These are phyloP conservation scores for Channa striata DNA, from an alignment of 2,797 vertebrate genomes.

Conservation along the genomic window DNA sequence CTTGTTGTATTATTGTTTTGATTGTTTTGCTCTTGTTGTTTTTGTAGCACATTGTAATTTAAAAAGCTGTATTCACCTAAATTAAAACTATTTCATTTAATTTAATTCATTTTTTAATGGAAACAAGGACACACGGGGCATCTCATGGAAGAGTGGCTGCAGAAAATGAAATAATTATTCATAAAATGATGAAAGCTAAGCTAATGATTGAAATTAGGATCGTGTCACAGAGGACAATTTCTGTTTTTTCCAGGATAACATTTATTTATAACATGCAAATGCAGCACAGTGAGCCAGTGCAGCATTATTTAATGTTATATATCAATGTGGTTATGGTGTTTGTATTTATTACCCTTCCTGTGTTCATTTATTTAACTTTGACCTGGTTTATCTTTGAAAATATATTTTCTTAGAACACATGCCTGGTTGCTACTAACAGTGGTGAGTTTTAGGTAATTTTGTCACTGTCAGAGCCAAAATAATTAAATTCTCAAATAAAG, in stretches of 20 bases:
- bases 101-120: slow-evolving; percentile 1
- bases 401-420: not conserved
- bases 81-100: slow-evolving; percentile 10
- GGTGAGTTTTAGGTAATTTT: not conserved
- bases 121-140: slow-evolving; percentile 30
- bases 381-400: not conserved
- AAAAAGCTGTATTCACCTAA: not conserved
- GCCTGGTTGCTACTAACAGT: not conserved
- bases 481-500: too few species aligned
- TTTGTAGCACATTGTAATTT: not conserved
- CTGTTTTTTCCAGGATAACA: not conserved
- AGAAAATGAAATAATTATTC: slow-evolving; percentile 8
- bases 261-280: not conserved
- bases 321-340: not conserved
- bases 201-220: slow-evolving; percentile 1
- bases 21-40: slow-evolving; percentile 7
- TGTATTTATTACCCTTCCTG: too few species aligned
- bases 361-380: not conserved
- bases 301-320: not conserved
- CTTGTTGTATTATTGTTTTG: not conserved
- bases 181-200: slow-evolving; percentile 13
- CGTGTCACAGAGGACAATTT: not conserved
- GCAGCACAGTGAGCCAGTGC: not conserved
- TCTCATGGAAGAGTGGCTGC: not conserved
- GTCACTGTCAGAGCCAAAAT: too few species aligned